Conservation (phyloP, 2,888 invertebrate genomes). For the Cephus rjabovi region DNA sequence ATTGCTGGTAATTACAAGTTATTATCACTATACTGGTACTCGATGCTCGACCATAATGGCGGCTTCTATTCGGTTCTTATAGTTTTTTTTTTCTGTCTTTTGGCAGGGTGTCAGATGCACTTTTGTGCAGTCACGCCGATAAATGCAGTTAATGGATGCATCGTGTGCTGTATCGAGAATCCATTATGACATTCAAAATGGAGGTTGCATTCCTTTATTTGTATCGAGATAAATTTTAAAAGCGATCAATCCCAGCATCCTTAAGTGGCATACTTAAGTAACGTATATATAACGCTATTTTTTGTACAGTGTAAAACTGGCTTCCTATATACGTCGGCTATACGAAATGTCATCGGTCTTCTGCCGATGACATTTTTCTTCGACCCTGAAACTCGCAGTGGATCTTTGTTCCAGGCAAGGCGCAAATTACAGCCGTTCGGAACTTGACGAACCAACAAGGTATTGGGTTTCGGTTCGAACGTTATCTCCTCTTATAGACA, state of each 20-base stretch:
- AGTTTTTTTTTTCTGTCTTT: neutral
- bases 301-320: neutral
- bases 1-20: constrained; percentile 38
- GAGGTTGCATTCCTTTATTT: neutral
- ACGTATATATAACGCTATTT: too few species aligned
- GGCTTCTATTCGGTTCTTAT: neutral
- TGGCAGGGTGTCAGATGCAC: neutral
- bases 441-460: constrained; percentile 10
- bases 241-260: neutral
- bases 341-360: neutral
- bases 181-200: neutral
- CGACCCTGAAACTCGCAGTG: constrained; percentile 3
- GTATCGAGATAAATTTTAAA: neutral
- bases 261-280: neutral
- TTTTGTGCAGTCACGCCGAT: neutral
- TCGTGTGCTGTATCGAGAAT: neutral
- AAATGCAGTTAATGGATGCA: neutral
- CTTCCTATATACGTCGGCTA: neutral
- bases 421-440: constrained; percentile 49
- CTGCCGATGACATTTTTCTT: neutral
- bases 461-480: constrained; percentile 25
- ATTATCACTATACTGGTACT: neutral
- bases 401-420: constrained; percentile 50
- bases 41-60: neutral
- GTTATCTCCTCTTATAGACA: constrained; percentile 14